Conservation (phyloP, 2,888 invertebrate species). For the Drosophila tanythrix region DNA sequence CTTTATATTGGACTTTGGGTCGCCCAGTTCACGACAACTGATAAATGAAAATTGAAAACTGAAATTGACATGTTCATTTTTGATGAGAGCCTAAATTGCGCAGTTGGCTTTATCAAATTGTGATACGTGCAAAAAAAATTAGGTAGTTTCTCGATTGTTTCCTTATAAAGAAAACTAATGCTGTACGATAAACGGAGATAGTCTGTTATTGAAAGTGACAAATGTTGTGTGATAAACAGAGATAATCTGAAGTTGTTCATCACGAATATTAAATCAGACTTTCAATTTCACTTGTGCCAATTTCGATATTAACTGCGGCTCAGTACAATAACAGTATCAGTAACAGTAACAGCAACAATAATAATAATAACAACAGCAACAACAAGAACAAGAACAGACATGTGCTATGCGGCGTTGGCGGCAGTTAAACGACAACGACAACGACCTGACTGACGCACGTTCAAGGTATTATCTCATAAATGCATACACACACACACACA, state of each 20-base stretch:
- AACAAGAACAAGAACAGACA: conserved; percentile 27
- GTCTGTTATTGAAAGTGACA: conserved; percentile 22
- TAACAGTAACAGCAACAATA: conserved; percentile 22
- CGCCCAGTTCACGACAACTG: conserved; percentile 32
- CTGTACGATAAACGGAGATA: conserved; percentile 13
- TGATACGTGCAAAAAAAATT: conserved; percentile 17
- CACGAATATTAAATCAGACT: conserved; percentile 36
- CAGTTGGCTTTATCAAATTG: conserved; percentile 44
- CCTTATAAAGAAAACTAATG: not conserved
- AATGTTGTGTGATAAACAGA: conserved; percentile 23
- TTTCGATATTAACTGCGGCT: conserved; percentile 12
- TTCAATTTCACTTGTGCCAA: conserved; percentile 64
- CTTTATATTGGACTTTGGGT: conserved; percentile 45
- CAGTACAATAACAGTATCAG: conserved; percentile 28
- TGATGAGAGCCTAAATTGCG: conserved; percentile 48
- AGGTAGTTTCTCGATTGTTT: conserved; percentile 1
- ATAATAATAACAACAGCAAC: conserved; percentile 20
- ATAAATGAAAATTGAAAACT: conserved; percentile 39
- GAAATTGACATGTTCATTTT: conserved; percentile 19
- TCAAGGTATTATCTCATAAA: conserved; percentile 80
- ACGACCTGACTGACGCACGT: conserved; percentile 79
- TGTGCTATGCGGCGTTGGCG: conserved; percentile 60
- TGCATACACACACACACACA: conserved; percentile 34
- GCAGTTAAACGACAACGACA: conserved; percentile 70
- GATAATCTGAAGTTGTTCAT: conserved; percentile 5